phyloP scores from a whole-genome alignment of 2,797 vertebrate genomes.

The Danio aesculapii region DNA sequence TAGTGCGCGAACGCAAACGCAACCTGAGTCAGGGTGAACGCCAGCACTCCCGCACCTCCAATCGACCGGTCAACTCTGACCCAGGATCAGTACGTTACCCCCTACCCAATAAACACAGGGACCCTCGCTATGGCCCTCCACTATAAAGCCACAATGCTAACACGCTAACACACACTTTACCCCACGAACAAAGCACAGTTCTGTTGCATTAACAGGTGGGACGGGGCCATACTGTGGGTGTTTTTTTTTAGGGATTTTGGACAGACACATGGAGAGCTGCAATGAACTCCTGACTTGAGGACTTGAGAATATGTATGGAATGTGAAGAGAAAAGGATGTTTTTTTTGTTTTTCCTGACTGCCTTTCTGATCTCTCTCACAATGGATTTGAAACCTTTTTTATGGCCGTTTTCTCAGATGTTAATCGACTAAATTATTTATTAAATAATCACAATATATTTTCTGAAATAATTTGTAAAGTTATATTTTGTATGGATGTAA shows the following conservation, averaged over 20 bases:
- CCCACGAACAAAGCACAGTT: slow-evolving; percentile 30
- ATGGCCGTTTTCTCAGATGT: slow-evolving; percentile 70
- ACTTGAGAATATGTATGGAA: slow-evolving; percentile 74
- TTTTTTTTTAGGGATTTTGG: slow-evolving; percentile 19
- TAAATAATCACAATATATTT: slow-evolving; percentile 74
- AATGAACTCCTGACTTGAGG: slow-evolving; percentile 41
- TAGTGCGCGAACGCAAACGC: slow-evolving; percentile 92
- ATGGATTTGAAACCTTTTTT: slow-evolving; percentile 65
- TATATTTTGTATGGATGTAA: slow-evolving; percentile 81
- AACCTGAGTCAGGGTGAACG: slow-evolving; percentile 92
- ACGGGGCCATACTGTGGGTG: neutral
- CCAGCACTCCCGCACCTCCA: slow-evolving; percentile 52
- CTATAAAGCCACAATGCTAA: slow-evolving; percentile 61
- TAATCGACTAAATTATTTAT: slow-evolving; percentile 71
- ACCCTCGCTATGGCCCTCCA: slow-evolving; percentile 62
- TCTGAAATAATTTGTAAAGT: slow-evolving; percentile 77
- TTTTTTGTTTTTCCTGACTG: slow-evolving; percentile 46
- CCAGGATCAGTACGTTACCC: slow-evolving; percentile 88
- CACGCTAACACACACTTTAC: slow-evolving; percentile 66
- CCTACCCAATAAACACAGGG: slow-evolving; percentile 70
- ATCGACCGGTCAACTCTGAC: slow-evolving; percentile 82
- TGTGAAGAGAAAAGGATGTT: slow-evolving; percentile 59
- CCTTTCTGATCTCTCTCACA: slow-evolving; percentile 61
- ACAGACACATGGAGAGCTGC: slow-evolving; percentile 20
- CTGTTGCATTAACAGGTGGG: slow-evolving; percentile 25